phyloP scores from a whole-genome alignment of 2,888 invertebrate species.

The Aleiodes testaceus region DNA sequence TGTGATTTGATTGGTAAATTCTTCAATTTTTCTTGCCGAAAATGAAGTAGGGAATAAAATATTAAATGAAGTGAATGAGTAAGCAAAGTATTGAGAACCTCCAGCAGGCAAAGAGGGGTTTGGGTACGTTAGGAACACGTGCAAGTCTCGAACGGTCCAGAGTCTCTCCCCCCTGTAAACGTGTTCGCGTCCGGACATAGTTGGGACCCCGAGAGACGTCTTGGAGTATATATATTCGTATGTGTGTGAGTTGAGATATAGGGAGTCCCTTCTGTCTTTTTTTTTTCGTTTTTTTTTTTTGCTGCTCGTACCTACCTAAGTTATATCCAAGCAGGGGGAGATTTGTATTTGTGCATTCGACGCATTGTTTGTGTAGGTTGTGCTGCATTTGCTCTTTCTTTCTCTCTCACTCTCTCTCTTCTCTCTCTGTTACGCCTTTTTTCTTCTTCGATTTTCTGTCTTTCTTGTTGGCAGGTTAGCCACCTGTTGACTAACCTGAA shows the following conservation, averaged over 20 bases:
- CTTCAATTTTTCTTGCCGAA: not conserved
- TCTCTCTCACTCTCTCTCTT: constrained; percentile 47
- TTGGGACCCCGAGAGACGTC: constrained; percentile 50
- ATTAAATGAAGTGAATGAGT: constrained; percentile 32
- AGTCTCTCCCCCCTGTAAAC: constrained; percentile 61
- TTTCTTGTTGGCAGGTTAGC: constrained; percentile 68
- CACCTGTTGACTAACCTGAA: constrained; percentile 73
- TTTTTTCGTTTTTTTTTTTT: constrained; percentile 19
- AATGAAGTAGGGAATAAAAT: not conserved
- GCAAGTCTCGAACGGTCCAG: constrained; percentile 71
- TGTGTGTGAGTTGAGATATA: constrained; percentile 67
- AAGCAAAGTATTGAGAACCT: constrained; percentile 66
- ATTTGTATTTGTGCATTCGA: constrained; percentile 71
- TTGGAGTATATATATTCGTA: constrained; percentile 35
- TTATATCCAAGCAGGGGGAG: constrained; percentile 62
- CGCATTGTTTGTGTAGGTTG: constrained; percentile 72
- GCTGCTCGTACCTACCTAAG: constrained; percentile 53
- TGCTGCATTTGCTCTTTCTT: constrained; percentile 49
- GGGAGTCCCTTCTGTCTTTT: constrained; percentile 44
- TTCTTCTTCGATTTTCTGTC: constrained; percentile 41
- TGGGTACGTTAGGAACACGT: constrained; percentile 72
- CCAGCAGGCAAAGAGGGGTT: constrained; percentile 63
- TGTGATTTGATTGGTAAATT: not conserved
- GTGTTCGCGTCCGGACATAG: constrained; percentile 67
- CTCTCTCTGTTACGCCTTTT: constrained; percentile 41